Conservation (phyloP, 2,797 vertebrate species). For the Myripristis murdjan region DNA sequence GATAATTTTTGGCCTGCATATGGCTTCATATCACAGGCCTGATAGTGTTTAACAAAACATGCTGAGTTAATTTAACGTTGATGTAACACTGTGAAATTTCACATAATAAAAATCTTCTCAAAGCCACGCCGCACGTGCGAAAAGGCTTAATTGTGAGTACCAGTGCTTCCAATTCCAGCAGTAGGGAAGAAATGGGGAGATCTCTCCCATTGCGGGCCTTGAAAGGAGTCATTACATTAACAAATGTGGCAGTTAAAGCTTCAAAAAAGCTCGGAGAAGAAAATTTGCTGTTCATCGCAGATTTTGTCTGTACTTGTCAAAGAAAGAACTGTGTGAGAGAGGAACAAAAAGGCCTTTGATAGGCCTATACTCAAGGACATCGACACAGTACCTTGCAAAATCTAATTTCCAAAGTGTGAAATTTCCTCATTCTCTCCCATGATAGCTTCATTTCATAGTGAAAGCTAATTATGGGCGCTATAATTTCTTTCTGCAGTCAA, state of each 20-base stretch:
- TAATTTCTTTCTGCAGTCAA: constrained; percentile 79
- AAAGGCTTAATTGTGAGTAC: constrained; percentile 12
- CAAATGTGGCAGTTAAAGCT: constrained; percentile 59
- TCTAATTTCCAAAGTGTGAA: constrained; percentile 86
- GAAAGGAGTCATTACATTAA: constrained; percentile 62
- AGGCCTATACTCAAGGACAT: constrained; percentile 79
- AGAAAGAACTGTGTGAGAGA: constrained; percentile 38
- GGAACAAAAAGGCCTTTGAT: constrained; percentile 65
- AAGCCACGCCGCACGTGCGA: background rate
- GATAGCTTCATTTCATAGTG: constrained; percentile 85
- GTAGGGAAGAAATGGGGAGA: constrained; percentile 29
- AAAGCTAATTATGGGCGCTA: constrained; percentile 81
- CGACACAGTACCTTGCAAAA: constrained; percentile 78
- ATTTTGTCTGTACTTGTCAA: constrained; percentile 56
- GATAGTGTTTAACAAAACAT: background rate
- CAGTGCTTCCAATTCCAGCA: constrained; percentile 6
- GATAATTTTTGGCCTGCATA: no score
- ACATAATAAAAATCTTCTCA: constrained; percentile 5
- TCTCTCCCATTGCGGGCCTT: constrained; percentile 21
- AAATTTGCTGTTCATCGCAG: constrained; percentile 64
- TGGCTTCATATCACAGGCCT: background rate
- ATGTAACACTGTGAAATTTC: constrained; percentile 14
- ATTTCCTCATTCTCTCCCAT: constrained; percentile 80
- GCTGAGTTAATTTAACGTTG: background rate
- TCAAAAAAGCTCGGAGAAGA: constrained; percentile 60